Percentiles rank a stretch among this genome's conserved stretches.
phyloP scores from a whole-genome alignment of 2,888 invertebrate species.

The Lasioglossum pauxillum region DNA sequence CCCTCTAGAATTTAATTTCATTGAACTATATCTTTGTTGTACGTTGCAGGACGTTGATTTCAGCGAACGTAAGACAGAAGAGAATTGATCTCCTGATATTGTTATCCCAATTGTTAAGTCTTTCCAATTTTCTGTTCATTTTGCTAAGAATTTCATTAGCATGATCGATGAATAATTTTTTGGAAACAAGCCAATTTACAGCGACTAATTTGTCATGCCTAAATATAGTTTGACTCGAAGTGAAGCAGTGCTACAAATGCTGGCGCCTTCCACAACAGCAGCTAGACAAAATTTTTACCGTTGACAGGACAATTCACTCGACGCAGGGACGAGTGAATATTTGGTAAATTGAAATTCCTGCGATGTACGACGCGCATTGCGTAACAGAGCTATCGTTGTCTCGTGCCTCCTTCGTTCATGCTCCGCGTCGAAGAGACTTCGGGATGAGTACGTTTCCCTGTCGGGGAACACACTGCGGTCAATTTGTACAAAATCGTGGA shows the following conservation, averaged over 20 bases:
- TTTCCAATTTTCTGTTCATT: neutral
- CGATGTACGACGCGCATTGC: conserved; percentile 39
- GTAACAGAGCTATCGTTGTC: conserved; percentile 69
- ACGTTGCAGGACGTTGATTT: too few relatives aligned
- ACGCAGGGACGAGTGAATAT: neutral
- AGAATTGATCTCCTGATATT: neutral
- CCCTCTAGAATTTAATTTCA: too few relatives aligned
- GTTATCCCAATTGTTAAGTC: neutral
- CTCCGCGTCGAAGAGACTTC: conserved; percentile 17
- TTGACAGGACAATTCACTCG: neutral
- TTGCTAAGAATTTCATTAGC: neutral
- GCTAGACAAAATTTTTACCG: neutral
- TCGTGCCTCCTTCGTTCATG: conserved; percentile 53
- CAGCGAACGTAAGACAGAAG: too few relatives aligned
- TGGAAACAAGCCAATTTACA: neutral
- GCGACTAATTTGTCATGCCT: neutral
- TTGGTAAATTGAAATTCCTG: conserved; percentile 28
- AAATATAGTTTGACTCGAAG: neutral
- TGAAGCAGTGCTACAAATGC: neutral
- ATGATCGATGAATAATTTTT: neutral
- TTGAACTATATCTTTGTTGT: neutral
- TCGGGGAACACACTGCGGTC: conserved; percentile 27
- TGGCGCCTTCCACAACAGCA: neutral
- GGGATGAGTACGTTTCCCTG: conserved; percentile 55
- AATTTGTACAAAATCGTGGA: neutral